These are phyloP conservation scores for Enteromius paludinosus DNA, from an alignment of 2,797 vertebrate species.

Conservation along the genomic window DNA sequence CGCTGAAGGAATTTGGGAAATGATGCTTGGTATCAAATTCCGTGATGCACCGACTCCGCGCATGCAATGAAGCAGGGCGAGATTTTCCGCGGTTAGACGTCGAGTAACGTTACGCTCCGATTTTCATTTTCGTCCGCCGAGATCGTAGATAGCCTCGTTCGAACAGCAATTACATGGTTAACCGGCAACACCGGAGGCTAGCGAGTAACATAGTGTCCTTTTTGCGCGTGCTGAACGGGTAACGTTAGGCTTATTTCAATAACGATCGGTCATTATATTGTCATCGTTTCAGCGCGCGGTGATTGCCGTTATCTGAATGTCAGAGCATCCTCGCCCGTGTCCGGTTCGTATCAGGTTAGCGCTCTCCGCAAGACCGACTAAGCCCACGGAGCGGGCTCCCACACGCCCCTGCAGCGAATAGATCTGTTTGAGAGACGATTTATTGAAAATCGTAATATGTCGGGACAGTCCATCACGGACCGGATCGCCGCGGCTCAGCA, in stretches of 20 bases:
- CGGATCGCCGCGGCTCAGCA: conserved; percentile 93
- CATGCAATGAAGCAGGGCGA: conserved; percentile 36
- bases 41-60: conserved; percentile 33
- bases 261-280: conserved; percentile 26
- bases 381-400: conserved; percentile 48
- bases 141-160: not conserved
- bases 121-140: not conserved
- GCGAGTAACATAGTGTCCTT: conserved; percentile 54
- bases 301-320: conserved; percentile 60
- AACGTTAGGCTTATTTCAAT: conserved; percentile 38
- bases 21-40: conserved; percentile 39
- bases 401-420: conserved; percentile 56
- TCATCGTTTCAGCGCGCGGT: conserved; percentile 24
- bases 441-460: conserved; percentile 74
- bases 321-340: conserved; percentile 56
- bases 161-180: conserved; percentile 63
- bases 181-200: conserved; percentile 61
- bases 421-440: conserved; percentile 47
- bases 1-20: conserved; percentile 58
- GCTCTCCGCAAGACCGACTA: conserved; percentile 47
- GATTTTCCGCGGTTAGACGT: conserved; percentile 37
- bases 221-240: conserved; percentile 48
- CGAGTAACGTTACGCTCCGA: not conserved
- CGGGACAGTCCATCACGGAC: conserved; percentile 91
- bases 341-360: conserved; percentile 52